Percentiles rank a stretch among this genome's conserved stretches.
phyloP scores from a whole-genome alignment of 2,113 vertebrate species.

The Centropus unirufus region DNA sequence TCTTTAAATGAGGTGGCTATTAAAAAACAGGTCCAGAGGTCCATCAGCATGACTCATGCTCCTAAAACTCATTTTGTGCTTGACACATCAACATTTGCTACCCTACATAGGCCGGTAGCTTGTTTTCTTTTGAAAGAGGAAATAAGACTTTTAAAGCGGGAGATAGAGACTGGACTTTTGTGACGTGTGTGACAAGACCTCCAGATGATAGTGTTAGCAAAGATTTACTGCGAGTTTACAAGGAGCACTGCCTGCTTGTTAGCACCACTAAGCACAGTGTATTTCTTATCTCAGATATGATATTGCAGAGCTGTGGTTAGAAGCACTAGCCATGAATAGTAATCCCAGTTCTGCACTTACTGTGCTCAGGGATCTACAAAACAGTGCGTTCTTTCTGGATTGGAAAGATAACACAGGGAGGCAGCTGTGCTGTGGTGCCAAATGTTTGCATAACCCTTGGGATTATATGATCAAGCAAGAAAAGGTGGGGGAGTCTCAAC shows the following conservation, averaged over 20 bases:
- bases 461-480: neutral
- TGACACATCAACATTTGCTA: neutral
- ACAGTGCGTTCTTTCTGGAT: neutral
- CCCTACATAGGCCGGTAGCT: neutral
- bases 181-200: neutral
- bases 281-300: neutral
- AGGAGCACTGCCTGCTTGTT: neutral
- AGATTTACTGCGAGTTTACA: neutral
- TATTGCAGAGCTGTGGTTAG: rapidly evolving
- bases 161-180: neutral
- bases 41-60: neutral
- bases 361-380: neutral
- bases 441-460: neutral
- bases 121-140: neutral
- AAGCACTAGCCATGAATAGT: neutral
- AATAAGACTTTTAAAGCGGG: neutral
- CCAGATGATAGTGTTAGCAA: neutral
- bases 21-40: neutral
- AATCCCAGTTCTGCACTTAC: rapidly evolving
- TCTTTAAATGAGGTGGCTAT: neutral
- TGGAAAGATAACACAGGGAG: neutral
- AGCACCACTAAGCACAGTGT: neutral
- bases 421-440: neutral
- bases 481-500: neutral
- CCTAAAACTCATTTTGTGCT: neutral